Conservation (phyloP, 2,888 invertebrate genomes). For the Cryptus armator region DNA sequence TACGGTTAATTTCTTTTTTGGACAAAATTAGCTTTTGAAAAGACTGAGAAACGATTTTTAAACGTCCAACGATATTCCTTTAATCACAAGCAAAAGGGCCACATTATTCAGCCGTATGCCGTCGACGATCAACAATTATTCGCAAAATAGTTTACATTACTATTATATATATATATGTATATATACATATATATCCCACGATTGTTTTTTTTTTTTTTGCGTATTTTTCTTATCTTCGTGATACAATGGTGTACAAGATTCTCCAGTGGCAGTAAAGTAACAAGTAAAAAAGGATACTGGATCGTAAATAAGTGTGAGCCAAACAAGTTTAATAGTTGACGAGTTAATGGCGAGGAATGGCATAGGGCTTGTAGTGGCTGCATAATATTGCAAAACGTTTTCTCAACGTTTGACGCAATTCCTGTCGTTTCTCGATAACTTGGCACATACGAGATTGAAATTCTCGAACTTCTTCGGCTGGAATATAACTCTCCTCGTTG, state of each 20-base stretch:
- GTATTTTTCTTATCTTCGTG: constrained; percentile 37
- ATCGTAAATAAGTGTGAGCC: constrained; percentile 68
- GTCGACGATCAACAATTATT: constrained; percentile 68
- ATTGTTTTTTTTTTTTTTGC: constrained; percentile 22
- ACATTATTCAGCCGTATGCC: constrained; percentile 51
- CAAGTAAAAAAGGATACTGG: constrained; percentile 74
- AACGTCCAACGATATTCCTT: constrained; percentile 69
- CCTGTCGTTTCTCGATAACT: constrained; percentile 92
- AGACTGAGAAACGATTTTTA: constrained; percentile 19
- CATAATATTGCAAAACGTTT: constrained; percentile 94
- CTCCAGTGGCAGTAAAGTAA: constrained; percentile 78
- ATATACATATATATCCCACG: constrained; percentile 61
- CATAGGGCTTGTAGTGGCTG: constrained; percentile 82
- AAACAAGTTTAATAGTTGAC: constrained; percentile 65
- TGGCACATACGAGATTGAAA: constrained; percentile 93
- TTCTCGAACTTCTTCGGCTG: constrained; percentile 94
- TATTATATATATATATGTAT: constrained; percentile 53
- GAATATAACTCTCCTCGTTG: constrained; percentile 90
- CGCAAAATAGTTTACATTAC: constrained; percentile 62
- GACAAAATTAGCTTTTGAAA: background rate
- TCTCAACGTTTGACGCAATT: constrained; percentile 92
- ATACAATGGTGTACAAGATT: constrained; percentile 54
- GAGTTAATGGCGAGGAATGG: constrained; percentile 78
- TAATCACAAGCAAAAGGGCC: constrained; percentile 64
- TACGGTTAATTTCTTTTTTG: background rate